A percentile compares a stretch with the other conserved stretches of the same genome.
Conservation (phyloP, 2,888 invertebrate genomes). For the Campoplex nolae region DNA sequence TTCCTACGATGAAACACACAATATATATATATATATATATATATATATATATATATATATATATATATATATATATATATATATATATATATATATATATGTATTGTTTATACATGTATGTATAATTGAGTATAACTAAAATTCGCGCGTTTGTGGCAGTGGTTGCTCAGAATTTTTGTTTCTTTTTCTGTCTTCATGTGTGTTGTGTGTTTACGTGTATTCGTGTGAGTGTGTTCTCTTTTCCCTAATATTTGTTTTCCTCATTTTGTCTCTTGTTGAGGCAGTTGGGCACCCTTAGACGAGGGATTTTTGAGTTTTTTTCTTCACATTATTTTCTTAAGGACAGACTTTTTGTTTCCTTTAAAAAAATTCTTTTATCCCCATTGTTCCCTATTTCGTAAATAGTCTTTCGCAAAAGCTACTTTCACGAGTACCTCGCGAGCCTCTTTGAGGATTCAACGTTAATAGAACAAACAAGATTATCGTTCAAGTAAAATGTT, state of each 20-base stretch:
- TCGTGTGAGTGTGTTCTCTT: neutral
- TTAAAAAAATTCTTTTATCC: slow-evolving; percentile 34
- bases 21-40: slow-evolving; percentile 8
- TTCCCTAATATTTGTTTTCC: slow-evolving; percentile 26
- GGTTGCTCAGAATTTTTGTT: slow-evolving; percentile 77
- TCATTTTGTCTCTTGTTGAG: slow-evolving; percentile 71
- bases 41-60: slow-evolving; percentile 10
- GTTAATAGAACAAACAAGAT: slow-evolving; percentile 14
- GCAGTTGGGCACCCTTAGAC: slow-evolving; percentile 78
- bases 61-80: slow-evolving; percentile 34
- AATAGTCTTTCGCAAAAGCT: slow-evolving; percentile 33
- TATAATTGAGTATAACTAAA: slow-evolving; percentile 64
- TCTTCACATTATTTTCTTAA: neutral
- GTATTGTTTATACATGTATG: slow-evolving; percentile 52
- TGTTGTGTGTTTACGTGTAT: neutral
- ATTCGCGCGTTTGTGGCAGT: slow-evolving; percentile 76
- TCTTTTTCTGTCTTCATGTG: slow-evolving; percentile 24
- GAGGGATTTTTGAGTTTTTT: slow-evolving; percentile 56
- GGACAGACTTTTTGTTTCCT: slow-evolving; percentile 59
- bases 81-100: slow-evolving; percentile 34
- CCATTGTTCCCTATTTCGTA: slow-evolving; percentile 42
- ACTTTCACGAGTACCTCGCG: slow-evolving; percentile 55
- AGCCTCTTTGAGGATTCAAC: slow-evolving; percentile 56
- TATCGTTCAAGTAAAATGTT: neutral
- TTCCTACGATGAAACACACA: neutral